Percentiles rank a stretch among this genome's conserved stretches.
Conservation (phyloP, 2,113 vertebrate species). For the Hippocampus guttulatus region DNA sequence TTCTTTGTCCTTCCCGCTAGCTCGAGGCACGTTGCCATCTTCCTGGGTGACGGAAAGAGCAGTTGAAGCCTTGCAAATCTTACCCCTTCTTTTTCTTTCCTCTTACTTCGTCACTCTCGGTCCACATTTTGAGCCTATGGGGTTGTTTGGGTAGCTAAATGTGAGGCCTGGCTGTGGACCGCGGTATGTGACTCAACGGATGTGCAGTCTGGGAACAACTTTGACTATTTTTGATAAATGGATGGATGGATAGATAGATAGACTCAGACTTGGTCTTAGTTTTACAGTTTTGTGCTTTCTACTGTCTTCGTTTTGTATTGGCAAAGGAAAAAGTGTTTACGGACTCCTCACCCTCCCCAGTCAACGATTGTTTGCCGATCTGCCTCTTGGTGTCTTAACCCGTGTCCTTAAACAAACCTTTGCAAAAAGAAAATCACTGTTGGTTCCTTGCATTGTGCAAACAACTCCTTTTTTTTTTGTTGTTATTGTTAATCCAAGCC, state of each 20-base stretch:
- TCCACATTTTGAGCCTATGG: too few relatives aligned
- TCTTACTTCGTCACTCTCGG: not conserved
- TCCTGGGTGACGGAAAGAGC: not conserved
- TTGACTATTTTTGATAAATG: too few relatives aligned
- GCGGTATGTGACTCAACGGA: too few relatives aligned
- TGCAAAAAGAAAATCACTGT: constrained; percentile 51
- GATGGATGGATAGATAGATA: too few relatives aligned
- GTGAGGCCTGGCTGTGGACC: too few relatives aligned
- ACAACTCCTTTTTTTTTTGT: constrained; percentile 39
- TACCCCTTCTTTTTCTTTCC: not conserved
- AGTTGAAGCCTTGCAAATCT: too few relatives aligned
- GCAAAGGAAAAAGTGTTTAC: constrained; percentile 20
- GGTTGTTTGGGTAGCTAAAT: too few relatives aligned
- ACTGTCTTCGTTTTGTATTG: too few relatives aligned
- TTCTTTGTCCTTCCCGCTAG: not conserved
- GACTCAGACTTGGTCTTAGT: too few relatives aligned
- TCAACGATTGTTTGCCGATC: constrained; percentile 60
- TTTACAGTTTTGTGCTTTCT: too few relatives aligned
- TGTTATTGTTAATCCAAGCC: constrained; percentile 6
- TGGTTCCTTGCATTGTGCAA: constrained; percentile 57
- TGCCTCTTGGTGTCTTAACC: constrained; percentile 57
- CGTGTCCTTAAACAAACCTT: constrained; percentile 63
- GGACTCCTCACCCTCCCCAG: constrained; percentile 44
- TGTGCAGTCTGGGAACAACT: too few relatives aligned
- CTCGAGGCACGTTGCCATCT: not conserved